A percentile compares a stretch with the other conserved stretches of the same genome.
Conservation (phyloP, 2,888 invertebrate genomes). For the Dyspetes luteomarginatus region DNA sequence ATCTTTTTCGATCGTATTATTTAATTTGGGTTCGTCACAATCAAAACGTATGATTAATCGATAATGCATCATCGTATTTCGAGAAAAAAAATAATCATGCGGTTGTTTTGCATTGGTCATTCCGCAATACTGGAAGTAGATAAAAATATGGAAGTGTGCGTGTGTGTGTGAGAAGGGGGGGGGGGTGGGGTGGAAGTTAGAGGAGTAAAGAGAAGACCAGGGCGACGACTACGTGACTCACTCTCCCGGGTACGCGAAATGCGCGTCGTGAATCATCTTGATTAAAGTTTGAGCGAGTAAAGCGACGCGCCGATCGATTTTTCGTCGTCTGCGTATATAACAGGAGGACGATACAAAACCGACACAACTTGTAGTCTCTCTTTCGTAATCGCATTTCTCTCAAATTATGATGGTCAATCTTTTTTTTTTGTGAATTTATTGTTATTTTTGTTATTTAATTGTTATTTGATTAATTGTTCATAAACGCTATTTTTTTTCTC, state of each 20-base stretch:
- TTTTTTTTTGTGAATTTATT: too few relatives aligned
- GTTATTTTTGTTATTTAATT: too few relatives aligned
- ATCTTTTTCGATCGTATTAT: too few relatives aligned
- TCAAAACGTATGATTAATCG: slow-evolving; percentile 24
- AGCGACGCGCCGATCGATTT: slow-evolving; percentile 62
- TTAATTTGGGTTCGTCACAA: background rate
- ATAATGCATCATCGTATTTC: background rate
- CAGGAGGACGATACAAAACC: background rate
- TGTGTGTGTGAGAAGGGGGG: background rate
- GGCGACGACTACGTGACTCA: slow-evolving; percentile 61
- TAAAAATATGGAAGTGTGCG: slow-evolving; percentile 34
- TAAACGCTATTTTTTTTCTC: too few relatives aligned
- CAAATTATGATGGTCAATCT: too few relatives aligned
- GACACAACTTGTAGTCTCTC: background rate
- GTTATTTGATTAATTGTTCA: too few relatives aligned
- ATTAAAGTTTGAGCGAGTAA: slow-evolving; percentile 63
- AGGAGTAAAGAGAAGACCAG: slow-evolving; percentile 23
- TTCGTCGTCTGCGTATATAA: slow-evolving; percentile 45
- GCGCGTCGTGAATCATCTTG: slow-evolving; percentile 61
- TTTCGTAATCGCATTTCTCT: background rate
- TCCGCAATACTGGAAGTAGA: slow-evolving; percentile 36
- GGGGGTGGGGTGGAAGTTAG: slow-evolving; percentile 8
- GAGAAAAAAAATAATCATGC: slow-evolving; percentile 31
- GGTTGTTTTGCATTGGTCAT: slow-evolving; percentile 24
- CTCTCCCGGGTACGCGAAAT: slow-evolving; percentile 59